phyloP scores from a whole-genome alignment of 2,113 vertebrate species.

The Engraulis encrasicolus region DNA sequence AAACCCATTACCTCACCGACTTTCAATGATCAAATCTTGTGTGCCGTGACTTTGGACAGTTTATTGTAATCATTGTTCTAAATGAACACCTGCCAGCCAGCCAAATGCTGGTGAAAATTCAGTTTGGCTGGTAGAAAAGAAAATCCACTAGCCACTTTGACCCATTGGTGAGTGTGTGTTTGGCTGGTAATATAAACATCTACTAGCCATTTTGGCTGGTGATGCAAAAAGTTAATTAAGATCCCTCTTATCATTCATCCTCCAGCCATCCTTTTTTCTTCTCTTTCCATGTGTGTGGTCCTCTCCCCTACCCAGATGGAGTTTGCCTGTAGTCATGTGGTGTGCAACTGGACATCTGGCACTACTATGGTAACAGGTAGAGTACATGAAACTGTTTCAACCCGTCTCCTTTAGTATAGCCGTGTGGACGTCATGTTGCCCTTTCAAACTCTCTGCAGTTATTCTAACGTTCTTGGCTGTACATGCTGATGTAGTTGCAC shows the following conservation, averaged over 20 bases:
- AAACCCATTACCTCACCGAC: too few relatives aligned
- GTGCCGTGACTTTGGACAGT: too few relatives aligned
- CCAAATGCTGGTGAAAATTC: too few relatives aligned
- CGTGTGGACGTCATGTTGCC: background rate
- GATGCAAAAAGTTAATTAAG: too few relatives aligned
- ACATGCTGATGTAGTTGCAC: background rate
- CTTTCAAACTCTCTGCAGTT: background rate
- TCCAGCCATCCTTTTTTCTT: background rate
- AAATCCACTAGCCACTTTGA: too few relatives aligned
- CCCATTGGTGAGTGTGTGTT: too few relatives aligned
- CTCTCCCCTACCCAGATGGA: conserved; percentile 65
- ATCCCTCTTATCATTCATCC: background rate
- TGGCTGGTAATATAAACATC: too few relatives aligned
- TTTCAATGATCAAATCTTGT: too few relatives aligned
- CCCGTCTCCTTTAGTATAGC: background rate
- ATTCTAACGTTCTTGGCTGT: background rate
- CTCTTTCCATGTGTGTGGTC: background rate
- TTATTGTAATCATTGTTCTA: too few relatives aligned
- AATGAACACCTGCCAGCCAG: too few relatives aligned
- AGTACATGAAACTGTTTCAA: background rate
- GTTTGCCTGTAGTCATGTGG: conserved; percentile 75
- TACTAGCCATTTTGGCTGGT: background rate
- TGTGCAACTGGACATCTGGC: conserved; percentile 70
- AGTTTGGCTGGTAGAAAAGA: too few relatives aligned
- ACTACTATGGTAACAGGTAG: conserved; percentile 34